Base-by-base conservation (phyloP, 2,888 invertebrate genomes). In the Napeogenes inachia region DNA sequence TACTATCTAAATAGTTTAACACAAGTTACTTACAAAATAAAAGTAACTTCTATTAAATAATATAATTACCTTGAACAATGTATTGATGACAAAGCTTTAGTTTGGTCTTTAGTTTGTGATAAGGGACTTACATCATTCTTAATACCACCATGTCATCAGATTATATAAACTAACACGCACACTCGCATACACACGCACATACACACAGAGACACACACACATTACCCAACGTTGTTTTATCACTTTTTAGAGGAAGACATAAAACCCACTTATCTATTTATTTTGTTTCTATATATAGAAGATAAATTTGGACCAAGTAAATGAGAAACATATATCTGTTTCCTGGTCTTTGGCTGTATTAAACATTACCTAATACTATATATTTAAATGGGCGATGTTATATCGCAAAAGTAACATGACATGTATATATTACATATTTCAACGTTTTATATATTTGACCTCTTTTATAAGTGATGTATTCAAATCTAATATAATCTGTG, bases 121-220 rank as follows among this genome's bases (percentile, higher is more conserved):
- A 76, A 73, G 63, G 21, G 21, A 21, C 21, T 21, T 21, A 21
- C 21, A 21, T 21, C 21, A 21, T 21, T 21, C 21, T 21, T 21
- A 1, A 1, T 21, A 21, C 21, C 21, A 1, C 1, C 21, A 21
- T 21, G 21, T 21, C 21, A 21, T 21, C 21, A 76, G 75, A 73
- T 73, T 76, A 74, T 74, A 78, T 73, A 82, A 84, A 85, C 79
- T 74, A 66, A 70, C 21, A 21, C 21, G 21, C 21, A 21, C 21
- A 21, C 21, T 1, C 21, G 21, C 21, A 21, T 21, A 21, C 21
- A 21, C 21, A 21, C 21, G 21, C 21, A 21, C 21, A 21, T 21
- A 21, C 21, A 21, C 21, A 21, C 21, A 21, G 21, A 21, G 21
- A 21, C 1, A 1, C 21, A 21, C 21, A 21, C 21, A 21, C 1